These are phyloP conservation scores for Hydropotes inermis DNA, from an alignment of 2,113 vertebrate genomes.

Conservation along the genomic window DNA sequence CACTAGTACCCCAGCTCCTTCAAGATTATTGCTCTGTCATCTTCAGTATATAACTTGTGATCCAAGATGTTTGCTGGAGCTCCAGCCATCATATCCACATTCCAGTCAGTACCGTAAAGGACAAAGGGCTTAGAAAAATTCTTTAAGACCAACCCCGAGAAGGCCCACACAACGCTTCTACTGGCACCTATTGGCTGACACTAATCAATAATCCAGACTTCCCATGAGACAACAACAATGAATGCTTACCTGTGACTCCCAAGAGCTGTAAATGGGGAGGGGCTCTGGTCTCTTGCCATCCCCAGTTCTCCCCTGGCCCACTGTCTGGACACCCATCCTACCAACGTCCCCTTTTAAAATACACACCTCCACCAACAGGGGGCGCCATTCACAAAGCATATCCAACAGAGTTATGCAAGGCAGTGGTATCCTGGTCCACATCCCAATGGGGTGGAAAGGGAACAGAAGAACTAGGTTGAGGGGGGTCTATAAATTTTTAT, in stretches of 20 bases:
- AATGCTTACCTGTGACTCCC: not conserved
- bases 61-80: not conserved
- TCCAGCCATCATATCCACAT: not conserved
- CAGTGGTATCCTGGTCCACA: not conserved
- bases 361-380: not conserved
- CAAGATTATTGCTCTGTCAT: not conserved
- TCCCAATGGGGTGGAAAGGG: too few relatives aligned
- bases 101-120: not conserved
- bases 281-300: not conserved
- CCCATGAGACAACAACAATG: not conserved
- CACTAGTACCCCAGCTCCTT: not conserved
- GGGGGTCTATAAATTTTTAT: not conserved
- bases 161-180: not conserved
- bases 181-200: not conserved
- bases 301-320: not conserved
- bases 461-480: not conserved
- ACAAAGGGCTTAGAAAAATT: not conserved
- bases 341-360: not conserved
- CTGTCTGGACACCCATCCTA: accelerated
- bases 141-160: not conserved
- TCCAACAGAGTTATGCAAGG: not conserved
- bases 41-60: not conserved
- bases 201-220: not conserved
- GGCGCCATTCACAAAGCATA: not conserved
- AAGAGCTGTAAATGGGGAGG: not conserved